These are phyloP conservation scores for Hyperoplus lanceolatus DNA, from an alignment of 2,797 vertebrate species.

Conservation along the genomic window DNA sequence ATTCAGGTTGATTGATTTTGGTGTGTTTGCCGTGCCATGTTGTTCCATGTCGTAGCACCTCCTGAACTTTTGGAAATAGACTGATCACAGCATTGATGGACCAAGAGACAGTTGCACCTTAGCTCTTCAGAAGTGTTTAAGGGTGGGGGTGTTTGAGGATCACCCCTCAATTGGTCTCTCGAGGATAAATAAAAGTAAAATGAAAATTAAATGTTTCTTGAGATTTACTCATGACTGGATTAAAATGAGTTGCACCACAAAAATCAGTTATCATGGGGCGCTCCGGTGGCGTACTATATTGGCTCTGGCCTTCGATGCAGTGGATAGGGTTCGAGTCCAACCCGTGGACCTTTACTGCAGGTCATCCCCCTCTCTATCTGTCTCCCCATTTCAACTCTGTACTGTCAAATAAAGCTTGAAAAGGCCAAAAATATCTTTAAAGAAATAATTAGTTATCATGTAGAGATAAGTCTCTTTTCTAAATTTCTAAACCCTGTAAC, in stretches of 20 bases:
- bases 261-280: no score
- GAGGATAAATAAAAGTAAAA: no score
- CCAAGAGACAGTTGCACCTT: not conserved
- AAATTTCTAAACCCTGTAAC: not conserved
- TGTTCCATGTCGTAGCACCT: not conserved
- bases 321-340: no score
- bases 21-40: not conserved
- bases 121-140: not conserved
- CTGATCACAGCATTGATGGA: not conserved
- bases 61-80: not conserved
- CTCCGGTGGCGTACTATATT: no score
- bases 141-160: no score
- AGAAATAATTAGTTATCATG: not conserved
- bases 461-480: not conserved
- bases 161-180: no score
- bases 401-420: no score
- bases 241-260: not conserved
- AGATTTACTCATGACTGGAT: not conserved
- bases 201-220: not conserved
- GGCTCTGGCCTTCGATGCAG: no score
- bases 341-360: no score
- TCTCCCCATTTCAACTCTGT: no score
- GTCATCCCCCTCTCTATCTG: no score
- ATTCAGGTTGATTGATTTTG: slow-evolving; percentile 6
- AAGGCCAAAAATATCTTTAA: no score